Percentiles rank a stretch among this genome's conserved stretches.
phyloP scores from a whole-genome alignment of 2,797 vertebrate genomes.

The Balearica regulorum region DNA sequence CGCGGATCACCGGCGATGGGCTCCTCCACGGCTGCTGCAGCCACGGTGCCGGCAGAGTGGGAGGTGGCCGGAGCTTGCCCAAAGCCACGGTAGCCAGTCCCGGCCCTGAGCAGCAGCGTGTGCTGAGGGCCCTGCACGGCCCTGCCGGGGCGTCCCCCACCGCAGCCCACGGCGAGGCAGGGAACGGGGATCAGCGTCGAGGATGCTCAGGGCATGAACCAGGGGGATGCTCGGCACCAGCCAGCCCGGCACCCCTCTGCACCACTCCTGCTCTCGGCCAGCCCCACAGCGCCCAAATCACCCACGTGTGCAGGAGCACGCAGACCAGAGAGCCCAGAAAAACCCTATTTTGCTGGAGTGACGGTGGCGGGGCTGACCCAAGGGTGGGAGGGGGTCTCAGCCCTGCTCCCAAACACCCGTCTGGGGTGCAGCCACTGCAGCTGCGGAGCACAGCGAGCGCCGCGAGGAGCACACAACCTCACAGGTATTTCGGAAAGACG shows the following conservation, averaged over 20 bases:
- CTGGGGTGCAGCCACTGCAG: not conserved
- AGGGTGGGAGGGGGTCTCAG: not conserved
- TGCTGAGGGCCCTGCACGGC: not conserved
- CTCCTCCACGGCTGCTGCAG: not conserved
- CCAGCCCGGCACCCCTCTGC: not conserved
- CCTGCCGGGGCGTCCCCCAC: not conserved
- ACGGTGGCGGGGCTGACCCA: not conserved
- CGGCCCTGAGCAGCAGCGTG: not conserved
- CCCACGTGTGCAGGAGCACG: fast-evolving
- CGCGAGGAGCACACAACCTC: fast-evolving
- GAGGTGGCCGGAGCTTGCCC: not conserved
- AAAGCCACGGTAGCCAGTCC: fast-evolving
- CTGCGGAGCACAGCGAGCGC: not conserved
- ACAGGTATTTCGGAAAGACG: fast-evolving
- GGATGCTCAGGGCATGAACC: not conserved
- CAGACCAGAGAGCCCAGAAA: fast-evolving
- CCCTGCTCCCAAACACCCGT: not conserved
- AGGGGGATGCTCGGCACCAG: not conserved
- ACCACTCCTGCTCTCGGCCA: fast-evolving
- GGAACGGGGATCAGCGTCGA: fast-evolving
- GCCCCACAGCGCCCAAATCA: not conserved
- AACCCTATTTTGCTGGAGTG: fast-evolving
- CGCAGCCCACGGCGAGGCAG: fast-evolving
- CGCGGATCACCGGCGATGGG: fast-evolving
- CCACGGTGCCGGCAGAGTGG: not conserved